A percentile compares a stretch with the other conserved stretches of the same genome.
Conservation (phyloP, 2,888 invertebrate species). For the Galerucella pusilla region DNA sequence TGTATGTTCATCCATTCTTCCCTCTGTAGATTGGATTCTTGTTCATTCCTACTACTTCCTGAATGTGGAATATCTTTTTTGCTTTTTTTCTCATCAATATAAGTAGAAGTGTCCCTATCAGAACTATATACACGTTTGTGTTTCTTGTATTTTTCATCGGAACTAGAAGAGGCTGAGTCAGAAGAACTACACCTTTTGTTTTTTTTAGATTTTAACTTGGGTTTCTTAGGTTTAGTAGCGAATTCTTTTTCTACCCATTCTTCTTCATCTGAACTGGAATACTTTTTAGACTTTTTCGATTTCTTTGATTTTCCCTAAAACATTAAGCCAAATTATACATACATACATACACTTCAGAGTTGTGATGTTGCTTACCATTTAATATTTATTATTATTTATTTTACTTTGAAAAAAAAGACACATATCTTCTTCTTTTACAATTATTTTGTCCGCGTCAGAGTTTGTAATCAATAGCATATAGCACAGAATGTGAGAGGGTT, state of each 20-base stretch:
- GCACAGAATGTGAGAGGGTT: no score
- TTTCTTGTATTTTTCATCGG: constrained; percentile 25
- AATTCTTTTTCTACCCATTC: constrained; percentile 73
- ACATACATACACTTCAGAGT: not conserved
- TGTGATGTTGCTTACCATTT: not conserved
- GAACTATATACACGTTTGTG: constrained; percentile 9
- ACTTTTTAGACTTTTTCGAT: constrained; percentile 56
- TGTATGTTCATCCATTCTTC: constrained; percentile 87
- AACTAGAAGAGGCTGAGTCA: constrained; percentile 25
- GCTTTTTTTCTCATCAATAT: not conserved
- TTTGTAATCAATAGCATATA: no score
- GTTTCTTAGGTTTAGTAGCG: constrained; percentile 35
- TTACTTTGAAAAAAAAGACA: no score
- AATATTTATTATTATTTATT: no score
- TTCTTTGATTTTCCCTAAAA: constrained; percentile 61
- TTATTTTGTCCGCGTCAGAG: no score
- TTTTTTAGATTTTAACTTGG: constrained; percentile 18
- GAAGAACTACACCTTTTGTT: constrained; percentile 20
- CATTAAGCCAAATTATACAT: not conserved
- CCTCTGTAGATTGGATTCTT: constrained; percentile 25
- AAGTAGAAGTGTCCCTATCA: constrained; percentile 5
- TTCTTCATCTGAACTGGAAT: constrained; percentile 60
- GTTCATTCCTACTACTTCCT: not conserved
- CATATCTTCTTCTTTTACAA: no score
- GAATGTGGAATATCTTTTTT: constrained; percentile 10